Conservation (phyloP, 2,888 invertebrate genomes). For the Unio delphinus region DNA sequence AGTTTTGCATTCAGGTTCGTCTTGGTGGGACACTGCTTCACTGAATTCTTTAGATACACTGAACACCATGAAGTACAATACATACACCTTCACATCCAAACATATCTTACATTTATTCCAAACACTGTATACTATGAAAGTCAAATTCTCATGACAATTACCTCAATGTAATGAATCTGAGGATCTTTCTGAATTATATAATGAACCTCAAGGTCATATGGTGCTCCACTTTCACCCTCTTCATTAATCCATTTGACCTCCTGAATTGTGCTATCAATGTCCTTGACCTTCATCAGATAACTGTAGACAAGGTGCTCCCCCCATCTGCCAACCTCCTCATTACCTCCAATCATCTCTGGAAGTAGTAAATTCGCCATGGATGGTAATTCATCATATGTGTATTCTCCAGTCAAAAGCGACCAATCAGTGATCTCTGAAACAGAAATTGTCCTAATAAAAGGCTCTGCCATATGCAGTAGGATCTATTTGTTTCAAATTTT, state of each 20-base stretch:
- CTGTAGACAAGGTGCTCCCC: slow-evolving; percentile 63
- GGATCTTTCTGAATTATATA: slow-evolving; percentile 27
- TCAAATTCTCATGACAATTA: no score
- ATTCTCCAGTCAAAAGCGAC: slow-evolving; percentile 49
- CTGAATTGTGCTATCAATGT: slow-evolving; percentile 30
- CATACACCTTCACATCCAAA: no score
- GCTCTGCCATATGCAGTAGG: background rate
- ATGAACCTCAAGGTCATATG: slow-evolving; percentile 64
- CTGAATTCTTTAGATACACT: no score
- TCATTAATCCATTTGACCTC: slow-evolving; percentile 59
- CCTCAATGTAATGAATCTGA: slow-evolving; percentile 34
- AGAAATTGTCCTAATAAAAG: background rate
- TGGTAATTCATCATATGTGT: slow-evolving; percentile 54
- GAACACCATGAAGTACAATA: no score
- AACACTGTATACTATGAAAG: no score
- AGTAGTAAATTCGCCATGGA: slow-evolving; percentile 35
- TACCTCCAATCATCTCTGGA: slow-evolving; percentile 17
- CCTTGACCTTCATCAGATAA: slow-evolving; percentile 53
- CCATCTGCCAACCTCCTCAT: slow-evolving; percentile 57
- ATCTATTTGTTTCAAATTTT: no score
- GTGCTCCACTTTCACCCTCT: slow-evolving; percentile 48
- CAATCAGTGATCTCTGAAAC: slow-evolving; percentile 55
- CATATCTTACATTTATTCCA: no score
- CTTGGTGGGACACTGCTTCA: no score
- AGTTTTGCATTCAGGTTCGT: no score